phyloP scores from a whole-genome alignment of 2,888 invertebrate species.

The Nephrocerus scutellatus region DNA sequence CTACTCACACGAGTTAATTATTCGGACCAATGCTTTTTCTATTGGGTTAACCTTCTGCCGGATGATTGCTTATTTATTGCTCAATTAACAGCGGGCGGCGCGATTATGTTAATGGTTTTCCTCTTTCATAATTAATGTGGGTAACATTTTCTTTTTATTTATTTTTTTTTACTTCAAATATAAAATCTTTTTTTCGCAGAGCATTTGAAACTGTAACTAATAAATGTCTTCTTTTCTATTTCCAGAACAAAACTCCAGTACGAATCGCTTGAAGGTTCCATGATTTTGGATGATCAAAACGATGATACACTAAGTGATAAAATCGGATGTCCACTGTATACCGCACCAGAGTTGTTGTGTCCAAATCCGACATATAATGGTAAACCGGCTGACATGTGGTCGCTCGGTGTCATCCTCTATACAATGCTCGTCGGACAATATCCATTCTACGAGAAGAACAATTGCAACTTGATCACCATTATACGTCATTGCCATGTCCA shows the following conservation, averaged over 20 bases:
- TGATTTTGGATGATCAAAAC: conserved; percentile 40
- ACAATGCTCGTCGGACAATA: conserved; percentile 46
- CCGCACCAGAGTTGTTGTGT: conserved; percentile 43
- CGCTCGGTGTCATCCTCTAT: conserved; percentile 44
- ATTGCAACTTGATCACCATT: conserved; percentile 42
- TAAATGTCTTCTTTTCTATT: conserved; percentile 10
- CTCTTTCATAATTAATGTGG: too few species aligned
- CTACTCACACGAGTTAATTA: too few species aligned
- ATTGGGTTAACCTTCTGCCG: too few species aligned
- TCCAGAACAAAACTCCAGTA: conserved; percentile 44
- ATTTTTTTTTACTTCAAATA: too few species aligned
- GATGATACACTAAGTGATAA: conserved; percentile 43
- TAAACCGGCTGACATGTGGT: conserved; percentile 46
- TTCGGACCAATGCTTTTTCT: too few species aligned
- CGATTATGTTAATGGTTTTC: too few species aligned
- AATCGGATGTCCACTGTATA: conserved; percentile 45
- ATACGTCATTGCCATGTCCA: conserved; percentile 42
- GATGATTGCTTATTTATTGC: too few species aligned
- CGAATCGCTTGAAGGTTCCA: conserved; percentile 44
- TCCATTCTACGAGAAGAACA: conserved; percentile 45
- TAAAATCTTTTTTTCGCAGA: too few species aligned
- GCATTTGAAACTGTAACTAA: not conserved
- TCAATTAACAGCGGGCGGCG: too few species aligned
- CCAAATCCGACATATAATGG: conserved; percentile 42
- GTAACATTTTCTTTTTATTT: too few species aligned